Conservation (phyloP, 2,797 vertebrate genomes). For the Takifugu ocellatus region DNA sequence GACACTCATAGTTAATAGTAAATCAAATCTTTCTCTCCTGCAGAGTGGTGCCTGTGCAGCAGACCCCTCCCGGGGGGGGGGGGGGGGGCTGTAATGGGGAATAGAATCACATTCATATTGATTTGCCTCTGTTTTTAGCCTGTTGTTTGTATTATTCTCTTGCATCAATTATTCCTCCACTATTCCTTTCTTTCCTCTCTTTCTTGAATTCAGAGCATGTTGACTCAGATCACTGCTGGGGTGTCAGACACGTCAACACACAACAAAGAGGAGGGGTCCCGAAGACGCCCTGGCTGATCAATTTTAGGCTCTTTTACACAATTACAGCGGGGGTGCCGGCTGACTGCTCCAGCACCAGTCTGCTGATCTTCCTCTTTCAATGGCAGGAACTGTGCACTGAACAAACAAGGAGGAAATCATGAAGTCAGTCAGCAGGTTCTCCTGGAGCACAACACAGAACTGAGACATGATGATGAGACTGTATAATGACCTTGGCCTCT, state of each 20-base stretch:
- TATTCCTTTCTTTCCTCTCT: not conserved
- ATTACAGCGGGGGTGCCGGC: not conserved
- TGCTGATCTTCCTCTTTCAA: not conserved
- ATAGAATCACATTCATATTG: slow-evolving; percentile 3
- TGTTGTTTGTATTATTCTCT: not conserved
- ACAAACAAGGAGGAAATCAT: not conserved
- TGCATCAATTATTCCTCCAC: not conserved
- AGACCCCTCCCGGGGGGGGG: not conserved
- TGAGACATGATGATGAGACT: not conserved
- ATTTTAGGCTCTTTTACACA: not conserved
- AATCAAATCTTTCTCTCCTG: not conserved
- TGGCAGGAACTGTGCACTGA: not conserved
- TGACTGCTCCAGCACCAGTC: not conserved
- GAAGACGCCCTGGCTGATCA: not conserved
- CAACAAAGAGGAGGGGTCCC: not conserved
- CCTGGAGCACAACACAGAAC: not conserved
- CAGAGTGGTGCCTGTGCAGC: not conserved
- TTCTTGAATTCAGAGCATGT: not conserved
- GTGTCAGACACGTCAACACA: not conserved
- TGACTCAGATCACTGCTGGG: not conserved
- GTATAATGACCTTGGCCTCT: too few relatives aligned
- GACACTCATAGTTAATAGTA: not conserved
- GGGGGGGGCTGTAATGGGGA: not conserved
- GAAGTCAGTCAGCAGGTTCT: not conserved
- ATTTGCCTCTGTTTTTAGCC: not conserved